phyloP scores from a whole-genome alignment of 2,113 vertebrate genomes.

The Caloenas nicobarica region DNA sequence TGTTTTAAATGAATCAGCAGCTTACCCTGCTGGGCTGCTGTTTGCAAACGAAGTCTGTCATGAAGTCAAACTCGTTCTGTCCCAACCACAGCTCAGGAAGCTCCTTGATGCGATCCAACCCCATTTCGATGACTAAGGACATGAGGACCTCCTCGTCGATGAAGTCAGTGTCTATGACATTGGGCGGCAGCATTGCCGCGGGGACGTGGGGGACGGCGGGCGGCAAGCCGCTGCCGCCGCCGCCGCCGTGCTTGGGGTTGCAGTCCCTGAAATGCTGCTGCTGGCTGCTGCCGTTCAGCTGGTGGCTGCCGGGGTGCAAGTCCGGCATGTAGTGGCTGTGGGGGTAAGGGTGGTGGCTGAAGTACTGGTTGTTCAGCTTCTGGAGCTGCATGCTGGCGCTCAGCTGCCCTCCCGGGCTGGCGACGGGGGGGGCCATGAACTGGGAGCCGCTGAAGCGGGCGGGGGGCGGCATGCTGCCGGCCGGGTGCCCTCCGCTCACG shows the following conservation, averaged over 20 bases:
- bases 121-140: conserved; percentile 90
- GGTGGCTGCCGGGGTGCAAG: conserved; percentile 84
- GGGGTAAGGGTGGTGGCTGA: conserved; percentile 84
- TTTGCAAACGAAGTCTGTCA: conserved; percentile 92
- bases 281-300: conserved; percentile 83
- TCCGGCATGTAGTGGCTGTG: conserved; percentile 88
- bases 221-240: not conserved
- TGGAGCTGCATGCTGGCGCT: conserved; percentile 90
- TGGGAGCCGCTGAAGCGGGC: conserved; percentile 83
- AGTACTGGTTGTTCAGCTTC: conserved; percentile 91
- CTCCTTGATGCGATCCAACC: conserved; percentile 91
- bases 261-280: conserved; percentile 87
- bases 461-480: conserved; percentile 76
- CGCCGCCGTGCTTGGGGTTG: conserved; percentile 81
- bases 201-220: conserved; percentile 78
- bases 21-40: conserved; percentile 90
- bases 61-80: conserved; percentile 91
- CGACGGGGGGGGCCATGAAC: conserved; percentile 79
- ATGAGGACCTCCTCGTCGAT: conserved; percentile 92
- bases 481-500: conserved; percentile 80
- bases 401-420: conserved; percentile 82
- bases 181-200: conserved; percentile 88
- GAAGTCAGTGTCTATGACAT: conserved; percentile 92
- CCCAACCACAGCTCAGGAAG: conserved; percentile 91
- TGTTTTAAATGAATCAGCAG: conserved; percentile 79